Evolutionary conservation across 2,888 invertebrate species (phyloP), one percentile per base, ranked within the genome.

Genomic region (Drosophila macrospina): DNA sequence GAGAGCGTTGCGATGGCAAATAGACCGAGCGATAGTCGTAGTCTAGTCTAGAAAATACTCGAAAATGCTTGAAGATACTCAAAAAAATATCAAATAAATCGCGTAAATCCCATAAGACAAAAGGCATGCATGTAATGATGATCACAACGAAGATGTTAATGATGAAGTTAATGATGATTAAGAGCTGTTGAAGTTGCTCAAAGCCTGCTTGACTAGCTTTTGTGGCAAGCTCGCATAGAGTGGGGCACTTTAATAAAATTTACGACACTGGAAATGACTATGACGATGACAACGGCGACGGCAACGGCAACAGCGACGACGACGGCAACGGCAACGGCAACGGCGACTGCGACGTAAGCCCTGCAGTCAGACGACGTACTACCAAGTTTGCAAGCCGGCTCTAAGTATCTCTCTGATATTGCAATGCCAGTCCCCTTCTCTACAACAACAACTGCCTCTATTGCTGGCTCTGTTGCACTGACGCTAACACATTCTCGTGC

Each of bases 241-340:
- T 79, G 79, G 64, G 67, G 77, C 79, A 85, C 86, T 84, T 85
- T 82, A 84, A 84, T 82, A 87, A 87, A 87, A 84, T 84, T 84
- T 84, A 84, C 87, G 84, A 84, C 86, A 87, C 87, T 86, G 82
- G 71, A 78, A 86, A 83, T 86, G 87, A 73, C 79, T 69, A 50
- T 65, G 67, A 61, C 60, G 57, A 54, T 65, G 24, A 42, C 54
- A 65, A 61, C 60, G 57, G 50, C 69, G 24, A 42, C 54, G n/a
- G 3, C 32, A 11, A 52, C n/a, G n/a, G 10, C 55, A 48, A 8
- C 28, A 13, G 8, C 16, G n/a, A 45, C 60, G 39, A 8, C 16
- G n/a, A 45, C 60, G 39, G 28, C 41, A 5, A 50, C 36, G 20
- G 28, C 28, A 13, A 13, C 16, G n/a, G 20, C 51, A 48, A 56